Percentiles rank a stretch among this genome's conserved stretches.
phyloP scores from a whole-genome alignment of 2,797 vertebrate genomes.

The Rhabdomys pumilio region DNA sequence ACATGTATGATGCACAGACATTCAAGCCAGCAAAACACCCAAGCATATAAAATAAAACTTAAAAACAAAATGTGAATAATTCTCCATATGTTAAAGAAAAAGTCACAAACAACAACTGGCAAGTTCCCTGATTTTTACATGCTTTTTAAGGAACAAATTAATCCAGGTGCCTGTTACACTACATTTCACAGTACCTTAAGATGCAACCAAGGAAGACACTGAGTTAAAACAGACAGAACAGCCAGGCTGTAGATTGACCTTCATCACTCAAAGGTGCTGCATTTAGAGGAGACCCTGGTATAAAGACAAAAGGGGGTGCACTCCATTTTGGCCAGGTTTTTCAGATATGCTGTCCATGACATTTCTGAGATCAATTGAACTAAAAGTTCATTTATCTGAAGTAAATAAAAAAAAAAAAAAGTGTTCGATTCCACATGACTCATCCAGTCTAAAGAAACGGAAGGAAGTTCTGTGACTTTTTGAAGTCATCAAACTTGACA shows the following conservation, averaged over 20 bases:
- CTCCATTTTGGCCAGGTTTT: conserved; percentile 3
- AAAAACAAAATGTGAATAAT: neutral
- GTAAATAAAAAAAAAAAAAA: neutral
- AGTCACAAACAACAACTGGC: conserved; percentile 2
- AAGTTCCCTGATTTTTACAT: conserved; percentile 30
- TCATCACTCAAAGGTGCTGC: neutral
- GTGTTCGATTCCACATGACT: conserved; percentile 19
- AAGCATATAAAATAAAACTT: neutral
- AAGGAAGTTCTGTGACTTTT: neutral
- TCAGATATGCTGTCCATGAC: neutral
- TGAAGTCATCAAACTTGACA: neutral
- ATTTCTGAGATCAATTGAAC: neutral
- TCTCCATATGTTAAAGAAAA: neutral
- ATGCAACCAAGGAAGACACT: neutral
- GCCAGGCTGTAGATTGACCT: neutral
- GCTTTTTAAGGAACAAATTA: conserved; percentile 52
- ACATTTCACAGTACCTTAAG: conserved; percentile 24
- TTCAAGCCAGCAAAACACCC: neutral
- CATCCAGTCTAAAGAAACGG: neutral
- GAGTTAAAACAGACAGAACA: conserved; percentile 49
- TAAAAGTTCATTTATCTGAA: conserved; percentile 20
- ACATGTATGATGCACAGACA: neutral
- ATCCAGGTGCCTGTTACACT: neutral
- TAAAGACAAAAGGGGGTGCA: neutral
- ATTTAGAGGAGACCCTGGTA: neutral